A percentile compares a stretch with the other conserved stretches of the same genome.
These are phyloP conservation scores for Oscheius sp. DNA, from an alignment of 1,140 invertebrate genomes.

Conservation along the genomic window DNA sequence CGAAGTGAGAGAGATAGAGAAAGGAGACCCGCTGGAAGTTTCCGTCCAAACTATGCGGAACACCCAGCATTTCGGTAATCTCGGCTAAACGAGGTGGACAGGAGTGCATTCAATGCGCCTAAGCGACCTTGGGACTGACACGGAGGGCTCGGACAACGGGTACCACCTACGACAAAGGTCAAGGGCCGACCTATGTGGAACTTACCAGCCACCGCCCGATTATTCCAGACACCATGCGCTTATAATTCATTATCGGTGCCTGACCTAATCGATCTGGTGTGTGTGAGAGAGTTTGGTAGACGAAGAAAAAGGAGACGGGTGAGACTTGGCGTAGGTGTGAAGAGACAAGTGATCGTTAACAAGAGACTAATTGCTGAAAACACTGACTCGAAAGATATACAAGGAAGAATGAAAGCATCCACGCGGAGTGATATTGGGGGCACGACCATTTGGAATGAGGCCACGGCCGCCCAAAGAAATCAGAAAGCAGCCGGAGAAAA, in stretches of 20 bases:
- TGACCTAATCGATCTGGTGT: too few species aligned
- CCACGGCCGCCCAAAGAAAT: constrained; percentile 10
- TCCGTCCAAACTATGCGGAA: neutral
- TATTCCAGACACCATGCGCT: too few species aligned
- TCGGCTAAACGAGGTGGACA: neutral
- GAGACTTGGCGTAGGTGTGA: too few species aligned
- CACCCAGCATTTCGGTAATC: too few species aligned
- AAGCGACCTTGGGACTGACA: neutral
- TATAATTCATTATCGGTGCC: too few species aligned
- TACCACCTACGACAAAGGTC: neutral
- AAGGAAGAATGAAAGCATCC: neutral
- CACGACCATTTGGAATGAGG: constrained; percentile 4
- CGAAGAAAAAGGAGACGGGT: too few species aligned
- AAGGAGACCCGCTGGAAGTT: neutral
- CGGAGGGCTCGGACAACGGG: neutral
- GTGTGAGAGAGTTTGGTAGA: too few species aligned
- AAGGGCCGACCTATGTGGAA: neutral
- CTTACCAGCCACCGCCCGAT: neutral
- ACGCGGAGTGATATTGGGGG: constrained; percentile 3
- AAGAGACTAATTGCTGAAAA: too few species aligned
- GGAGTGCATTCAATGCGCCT: neutral
- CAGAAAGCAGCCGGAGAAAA: constrained; percentile 2
- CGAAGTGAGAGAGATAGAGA: constrained; percentile 1
- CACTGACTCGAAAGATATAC: constrained; percentile 4
- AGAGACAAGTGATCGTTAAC: too few species aligned